Conservation (phyloP, 2,113 vertebrate species). For the Leptosomus discolor region DNA sequence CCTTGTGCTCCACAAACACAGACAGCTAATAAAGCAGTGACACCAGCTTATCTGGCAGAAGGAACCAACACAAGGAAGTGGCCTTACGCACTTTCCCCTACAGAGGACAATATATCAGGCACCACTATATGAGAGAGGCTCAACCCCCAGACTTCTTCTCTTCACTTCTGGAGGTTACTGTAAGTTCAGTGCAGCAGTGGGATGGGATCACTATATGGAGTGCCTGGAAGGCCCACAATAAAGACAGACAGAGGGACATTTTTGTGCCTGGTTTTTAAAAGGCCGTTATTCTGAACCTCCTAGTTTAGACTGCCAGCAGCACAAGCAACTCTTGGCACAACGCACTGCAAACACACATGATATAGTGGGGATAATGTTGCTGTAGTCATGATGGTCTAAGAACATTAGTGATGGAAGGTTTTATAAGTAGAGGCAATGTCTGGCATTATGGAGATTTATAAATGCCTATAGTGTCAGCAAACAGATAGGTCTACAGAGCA, state of each 20-base stretch:
- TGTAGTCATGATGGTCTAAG: background rate
- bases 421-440: background rate
- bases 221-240: background rate
- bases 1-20: background rate
- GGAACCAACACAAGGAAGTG: background rate
- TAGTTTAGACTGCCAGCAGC: background rate
- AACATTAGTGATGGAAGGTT: background rate
- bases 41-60: background rate
- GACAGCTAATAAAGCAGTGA: background rate
- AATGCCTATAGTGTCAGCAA: background rate
- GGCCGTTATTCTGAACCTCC: background rate
- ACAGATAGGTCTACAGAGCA: background rate
- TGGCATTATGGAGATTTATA: background rate
- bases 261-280: background rate
- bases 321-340: background rate
- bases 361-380: background rate
- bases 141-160: background rate
- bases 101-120: background rate
- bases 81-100: background rate
- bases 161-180: background rate
- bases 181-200: background rate
- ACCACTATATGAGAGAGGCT: background rate
- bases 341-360: background rate
- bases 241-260: background rate
- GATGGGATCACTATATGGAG: background rate